phyloP scores from a whole-genome alignment of 2,113 vertebrate species.

The Pavo muticus region DNA sequence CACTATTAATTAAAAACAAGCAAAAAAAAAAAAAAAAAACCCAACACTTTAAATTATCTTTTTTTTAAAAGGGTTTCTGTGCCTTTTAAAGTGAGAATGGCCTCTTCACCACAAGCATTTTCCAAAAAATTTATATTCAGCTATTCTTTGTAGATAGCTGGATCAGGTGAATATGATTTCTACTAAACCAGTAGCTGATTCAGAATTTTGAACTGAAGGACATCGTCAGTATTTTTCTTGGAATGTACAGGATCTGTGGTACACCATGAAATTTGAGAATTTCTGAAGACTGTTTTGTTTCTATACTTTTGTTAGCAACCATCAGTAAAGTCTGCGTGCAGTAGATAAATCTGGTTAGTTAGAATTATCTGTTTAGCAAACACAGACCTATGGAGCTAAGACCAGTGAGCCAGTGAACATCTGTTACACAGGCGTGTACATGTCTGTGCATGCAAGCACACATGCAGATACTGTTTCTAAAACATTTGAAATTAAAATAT shows the following conservation, averaged over 20 bases:
- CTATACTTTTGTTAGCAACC: not conserved
- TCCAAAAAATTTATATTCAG: not conserved
- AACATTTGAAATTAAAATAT: not conserved
- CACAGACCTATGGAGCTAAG: not conserved
- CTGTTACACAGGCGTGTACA: not conserved
- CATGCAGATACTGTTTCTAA: not conserved
- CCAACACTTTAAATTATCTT: not conserved
- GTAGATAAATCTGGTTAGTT: not conserved
- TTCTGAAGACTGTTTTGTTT: not conserved
- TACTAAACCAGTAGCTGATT: not conserved
- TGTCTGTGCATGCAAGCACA: not conserved
- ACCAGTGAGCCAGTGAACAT: rapidly evolving
- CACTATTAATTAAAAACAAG: not conserved
- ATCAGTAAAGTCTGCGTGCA: not conserved
- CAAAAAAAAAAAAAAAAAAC: not conserved
- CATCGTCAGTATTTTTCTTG: rapidly evolving
- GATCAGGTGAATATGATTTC: not conserved
- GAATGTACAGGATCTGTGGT: not conserved
- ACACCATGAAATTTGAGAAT: not conserved
- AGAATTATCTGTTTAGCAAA: not conserved
- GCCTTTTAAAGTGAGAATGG: not conserved
- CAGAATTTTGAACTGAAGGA: not conserved
- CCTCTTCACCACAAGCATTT: not conserved
- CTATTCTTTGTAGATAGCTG: not conserved
- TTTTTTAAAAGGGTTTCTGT: rapidly evolving